phyloP scores from a whole-genome alignment of 53 echinoderm and acorn worm species.

The Paracentrotus lividus region DNA sequence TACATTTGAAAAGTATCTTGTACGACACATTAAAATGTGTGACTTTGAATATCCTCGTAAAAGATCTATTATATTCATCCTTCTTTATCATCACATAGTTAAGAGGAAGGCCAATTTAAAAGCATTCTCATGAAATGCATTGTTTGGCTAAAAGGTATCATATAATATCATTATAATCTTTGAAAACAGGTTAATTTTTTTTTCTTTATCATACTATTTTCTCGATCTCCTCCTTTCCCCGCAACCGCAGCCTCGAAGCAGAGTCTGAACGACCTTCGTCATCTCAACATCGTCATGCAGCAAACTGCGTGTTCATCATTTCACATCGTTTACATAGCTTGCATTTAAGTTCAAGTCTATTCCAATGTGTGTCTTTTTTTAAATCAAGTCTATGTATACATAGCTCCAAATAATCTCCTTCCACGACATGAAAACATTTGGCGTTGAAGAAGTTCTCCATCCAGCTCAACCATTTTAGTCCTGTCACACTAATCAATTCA shows the following conservation, averaged over 20 bases:
- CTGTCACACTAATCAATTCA: not conserved
- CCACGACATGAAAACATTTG: not conserved
- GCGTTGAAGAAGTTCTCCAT: not conserved
- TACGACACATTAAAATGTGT: not conserved
- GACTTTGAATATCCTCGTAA: slow-evolving; percentile 36
- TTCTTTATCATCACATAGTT: slow-evolving; percentile 2
- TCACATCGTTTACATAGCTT: not conserved
- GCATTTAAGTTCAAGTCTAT: not conserved
- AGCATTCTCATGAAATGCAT: slow-evolving; percentile 62
- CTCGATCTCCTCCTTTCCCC: slow-evolving; percentile 1
- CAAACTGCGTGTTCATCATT: not conserved
- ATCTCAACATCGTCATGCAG: slow-evolving; percentile 38
- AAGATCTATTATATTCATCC: not conserved
- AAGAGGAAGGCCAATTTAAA: slow-evolving; percentile 67
- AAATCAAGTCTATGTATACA: not conserved
- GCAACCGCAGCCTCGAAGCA: slow-evolving; percentile 27
- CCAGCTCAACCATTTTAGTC: not conserved
- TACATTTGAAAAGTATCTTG: not conserved
- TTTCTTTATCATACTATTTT: not conserved
- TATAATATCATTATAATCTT: slow-evolving; percentile 50
- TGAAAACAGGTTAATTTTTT: slow-evolving; percentile 52
- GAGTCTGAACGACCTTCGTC: slow-evolving; percentile 40
- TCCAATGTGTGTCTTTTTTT: slow-evolving; percentile 8
- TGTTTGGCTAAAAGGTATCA: slow-evolving; percentile 62
- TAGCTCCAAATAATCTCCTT: not conserved